Evolutionary conservation across 2,888 invertebrate genomes (phyloP), one percentile per base, ranked within the genome.

Genomic region (Cepaea hortensis): DNA sequence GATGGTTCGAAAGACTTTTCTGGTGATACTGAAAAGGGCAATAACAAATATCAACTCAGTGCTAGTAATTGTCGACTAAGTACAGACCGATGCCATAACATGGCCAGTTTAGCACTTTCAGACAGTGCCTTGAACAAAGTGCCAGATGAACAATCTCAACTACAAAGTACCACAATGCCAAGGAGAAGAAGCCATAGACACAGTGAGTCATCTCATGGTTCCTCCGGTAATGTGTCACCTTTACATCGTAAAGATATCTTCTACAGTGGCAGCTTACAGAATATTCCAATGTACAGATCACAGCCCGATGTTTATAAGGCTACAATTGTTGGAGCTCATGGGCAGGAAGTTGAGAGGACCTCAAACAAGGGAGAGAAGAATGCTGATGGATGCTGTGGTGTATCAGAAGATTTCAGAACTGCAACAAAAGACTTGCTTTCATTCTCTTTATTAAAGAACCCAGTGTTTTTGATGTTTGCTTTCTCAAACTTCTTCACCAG

Each of bases 201-300:
- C 23, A 77, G 76, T 76, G 81, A 84, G 46, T 82, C 80, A 13
- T 70, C 81, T 23, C 72, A 81, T 50, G 46, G 23, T 18, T 50
- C 84, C 35, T 55, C 75, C 9, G 61, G 48, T 23, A 84, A 77
- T 68, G 70, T 87, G 81, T 82, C 65, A 70, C 83, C 35, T 46
- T 87, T 35, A 75, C 83, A 35, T 81, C 96, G 97, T 84, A 97
- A 97, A 85, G 98, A 99, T 94, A 96, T 98, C 13, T 96, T 99
- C 91, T 98, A 98, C 94, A 97, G 97, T 93, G 98, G 98, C 90
- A 97, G 96, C 92, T 94, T 96, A 48, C 94, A 95, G 87, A 96
- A 95, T 91, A 95, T 96, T 85, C 94, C 95, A 23, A 92, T 93
- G 89, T 94, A 93, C 90, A 92, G 91, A 87, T 94, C 94, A 5